Percentiles rank a stretch among this genome's conserved stretches.
Conservation (phyloP, 2,888 invertebrate species). For the Cybosia mesomella region DNA sequence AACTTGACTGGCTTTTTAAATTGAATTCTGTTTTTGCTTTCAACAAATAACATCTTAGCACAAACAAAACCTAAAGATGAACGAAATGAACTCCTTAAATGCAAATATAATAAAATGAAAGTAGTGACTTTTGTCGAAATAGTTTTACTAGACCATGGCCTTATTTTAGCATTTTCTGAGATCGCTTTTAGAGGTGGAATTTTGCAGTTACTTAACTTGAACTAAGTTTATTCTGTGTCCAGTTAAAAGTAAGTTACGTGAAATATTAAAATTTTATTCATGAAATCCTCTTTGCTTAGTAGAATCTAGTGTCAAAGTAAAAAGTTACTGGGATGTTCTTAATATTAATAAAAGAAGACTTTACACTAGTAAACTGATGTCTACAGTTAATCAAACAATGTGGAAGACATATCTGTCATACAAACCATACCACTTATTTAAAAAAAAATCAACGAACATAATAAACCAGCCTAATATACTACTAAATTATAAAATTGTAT, state of each 20-base stretch:
- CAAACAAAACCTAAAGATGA: too few species aligned
- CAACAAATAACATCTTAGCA: too few species aligned
- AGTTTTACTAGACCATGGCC: neutral
- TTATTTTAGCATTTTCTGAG: neutral
- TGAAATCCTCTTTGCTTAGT: neutral
- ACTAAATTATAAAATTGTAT: too few species aligned
- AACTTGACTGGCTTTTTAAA: too few species aligned
- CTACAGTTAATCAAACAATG: neutral
- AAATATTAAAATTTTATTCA: conserved; percentile 2
- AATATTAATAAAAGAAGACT: neutral
- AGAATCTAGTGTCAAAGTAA: neutral
- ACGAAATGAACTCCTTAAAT: too few species aligned
- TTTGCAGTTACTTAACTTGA: neutral
- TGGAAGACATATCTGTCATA: neutral
- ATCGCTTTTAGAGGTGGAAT: neutral
- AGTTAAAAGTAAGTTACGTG: neutral
- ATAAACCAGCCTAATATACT: too few species aligned
- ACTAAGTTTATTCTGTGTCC: neutral
- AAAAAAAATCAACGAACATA: too few species aligned
- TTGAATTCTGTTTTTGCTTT: too few species aligned
- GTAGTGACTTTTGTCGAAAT: neutral
- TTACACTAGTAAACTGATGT: neutral
- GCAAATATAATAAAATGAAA: neutral
- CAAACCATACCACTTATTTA: too few species aligned
- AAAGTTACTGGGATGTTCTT: neutral